phyloP scores from a whole-genome alignment of 2,888 invertebrate species.

The Belgica antarctica region DNA sequence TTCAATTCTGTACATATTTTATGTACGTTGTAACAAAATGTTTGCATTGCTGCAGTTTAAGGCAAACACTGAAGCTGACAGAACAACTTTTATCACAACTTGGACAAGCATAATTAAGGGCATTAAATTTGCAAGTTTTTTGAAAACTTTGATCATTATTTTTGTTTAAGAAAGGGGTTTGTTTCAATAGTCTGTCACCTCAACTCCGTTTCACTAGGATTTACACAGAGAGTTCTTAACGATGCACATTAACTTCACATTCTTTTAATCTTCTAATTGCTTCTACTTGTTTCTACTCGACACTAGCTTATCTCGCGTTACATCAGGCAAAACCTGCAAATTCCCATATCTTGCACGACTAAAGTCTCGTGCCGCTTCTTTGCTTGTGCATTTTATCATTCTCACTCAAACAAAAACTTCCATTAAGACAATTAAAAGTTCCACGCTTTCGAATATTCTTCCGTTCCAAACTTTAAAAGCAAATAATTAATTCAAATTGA shows the following conservation, averaged over 20 bases:
- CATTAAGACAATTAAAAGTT: constrained; percentile 37
- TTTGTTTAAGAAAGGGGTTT: too few relatives aligned
- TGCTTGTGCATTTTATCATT: constrained; percentile 19
- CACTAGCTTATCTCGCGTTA: too few relatives aligned
- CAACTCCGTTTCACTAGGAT: too few relatives aligned
- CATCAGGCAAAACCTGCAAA: not conserved
- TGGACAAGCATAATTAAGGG: not conserved
- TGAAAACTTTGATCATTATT: not conserved
- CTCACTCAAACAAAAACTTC: constrained; percentile 22
- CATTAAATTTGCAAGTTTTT: not conserved
- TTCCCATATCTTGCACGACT: too few relatives aligned
- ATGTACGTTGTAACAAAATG: not conserved
- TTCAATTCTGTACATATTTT: not conserved
- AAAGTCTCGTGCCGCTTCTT: too few relatives aligned
- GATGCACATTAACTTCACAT: too few relatives aligned
- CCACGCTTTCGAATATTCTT: too few relatives aligned
- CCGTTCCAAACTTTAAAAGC: not conserved
- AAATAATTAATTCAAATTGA: constrained; percentile 25
- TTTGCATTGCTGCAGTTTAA: not conserved
- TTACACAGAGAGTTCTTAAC: too few relatives aligned
- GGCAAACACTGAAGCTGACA: not conserved
- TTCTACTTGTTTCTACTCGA: too few relatives aligned
- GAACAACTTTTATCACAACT: not conserved
- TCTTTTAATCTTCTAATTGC: too few relatives aligned
- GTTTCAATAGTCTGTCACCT: too few relatives aligned